Evolutionary conservation across 1,140 invertebrate genomes (phyloP).

Genomic region (Plodia interpunctella): DNA sequence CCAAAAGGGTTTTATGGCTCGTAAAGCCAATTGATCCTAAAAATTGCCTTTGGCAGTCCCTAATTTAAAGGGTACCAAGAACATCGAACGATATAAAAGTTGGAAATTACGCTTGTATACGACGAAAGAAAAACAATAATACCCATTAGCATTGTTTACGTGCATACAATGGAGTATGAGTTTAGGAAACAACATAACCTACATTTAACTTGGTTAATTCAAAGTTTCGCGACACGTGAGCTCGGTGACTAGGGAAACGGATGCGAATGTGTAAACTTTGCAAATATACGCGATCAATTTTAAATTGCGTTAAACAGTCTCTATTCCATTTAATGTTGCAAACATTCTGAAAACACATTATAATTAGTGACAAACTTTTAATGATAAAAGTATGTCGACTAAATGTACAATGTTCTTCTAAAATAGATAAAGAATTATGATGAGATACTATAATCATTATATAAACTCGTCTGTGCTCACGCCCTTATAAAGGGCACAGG

Average conservation of each 20-base stretch:
- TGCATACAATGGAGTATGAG: background rate
- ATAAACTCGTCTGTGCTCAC: no score
- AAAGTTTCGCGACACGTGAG: conserved; percentile 1
- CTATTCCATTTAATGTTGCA: background rate
- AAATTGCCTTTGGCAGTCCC: conserved; percentile 29
- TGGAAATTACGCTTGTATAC: background rate
- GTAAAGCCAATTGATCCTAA: conserved; percentile 42
- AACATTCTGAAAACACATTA: background rate
- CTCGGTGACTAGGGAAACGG: background rate
- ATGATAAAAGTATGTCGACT: no score
- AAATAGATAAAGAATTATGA: no score
- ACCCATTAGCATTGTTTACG: background rate
- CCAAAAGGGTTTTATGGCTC: conserved; percentile 38
- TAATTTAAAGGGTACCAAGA: conserved; percentile 28
- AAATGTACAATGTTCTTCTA: no score
- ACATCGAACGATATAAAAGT: conserved; percentile 10
- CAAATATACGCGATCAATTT: background rate
- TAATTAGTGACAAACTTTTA: no score
- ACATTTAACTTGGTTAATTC: conserved; percentile 7
- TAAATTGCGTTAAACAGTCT: background rate
- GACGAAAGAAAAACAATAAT: background rate
- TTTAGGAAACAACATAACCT: background rate
- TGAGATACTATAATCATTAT: background rate
- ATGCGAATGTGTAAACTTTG: background rate
- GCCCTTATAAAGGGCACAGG: conserved; percentile 25